Evolutionary conservation across 2,113 vertebrate genomes (phyloP).

Genomic region (Myrmecophaga tridactyla): DNA sequence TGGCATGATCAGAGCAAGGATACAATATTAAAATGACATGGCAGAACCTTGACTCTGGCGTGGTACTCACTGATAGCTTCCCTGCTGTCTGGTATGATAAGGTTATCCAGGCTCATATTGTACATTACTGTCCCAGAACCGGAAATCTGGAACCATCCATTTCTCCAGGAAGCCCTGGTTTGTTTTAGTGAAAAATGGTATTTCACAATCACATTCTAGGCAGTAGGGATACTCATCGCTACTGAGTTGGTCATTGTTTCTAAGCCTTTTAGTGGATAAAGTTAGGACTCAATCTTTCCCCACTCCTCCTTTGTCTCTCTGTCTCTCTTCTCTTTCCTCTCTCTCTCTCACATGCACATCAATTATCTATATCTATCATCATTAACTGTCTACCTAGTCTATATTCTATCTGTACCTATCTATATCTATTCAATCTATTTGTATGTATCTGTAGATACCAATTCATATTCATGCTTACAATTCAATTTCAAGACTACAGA

Average conservation of each 20-base stretch:
- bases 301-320: too few species aligned
- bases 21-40: not conserved
- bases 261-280: not conserved
- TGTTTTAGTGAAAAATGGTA: not conserved
- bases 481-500: not conserved
- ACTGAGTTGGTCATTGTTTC: not conserved
- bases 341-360: too few species aligned
- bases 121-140: not conserved
- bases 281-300: not conserved
- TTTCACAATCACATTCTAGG: not conserved
- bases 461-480: not conserved
- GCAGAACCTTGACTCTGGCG: not conserved
- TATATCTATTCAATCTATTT: not conserved
- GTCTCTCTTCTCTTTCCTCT: not conserved
- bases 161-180: not conserved
- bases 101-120: not conserved
- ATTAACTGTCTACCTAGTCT: not conserved
- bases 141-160: not conserved
- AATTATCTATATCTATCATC: not conserved
- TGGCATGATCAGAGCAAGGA: not conserved
- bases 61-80: not conserved
- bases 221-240: not conserved
- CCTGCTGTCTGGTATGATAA: not conserved
- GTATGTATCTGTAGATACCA: not conserved
- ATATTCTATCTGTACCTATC: not conserved